Percentiles rank a stretch among this genome's conserved stretches.
phyloP scores from a whole-genome alignment of 1,140 invertebrate species.

The Mactra quadrangularis region DNA sequence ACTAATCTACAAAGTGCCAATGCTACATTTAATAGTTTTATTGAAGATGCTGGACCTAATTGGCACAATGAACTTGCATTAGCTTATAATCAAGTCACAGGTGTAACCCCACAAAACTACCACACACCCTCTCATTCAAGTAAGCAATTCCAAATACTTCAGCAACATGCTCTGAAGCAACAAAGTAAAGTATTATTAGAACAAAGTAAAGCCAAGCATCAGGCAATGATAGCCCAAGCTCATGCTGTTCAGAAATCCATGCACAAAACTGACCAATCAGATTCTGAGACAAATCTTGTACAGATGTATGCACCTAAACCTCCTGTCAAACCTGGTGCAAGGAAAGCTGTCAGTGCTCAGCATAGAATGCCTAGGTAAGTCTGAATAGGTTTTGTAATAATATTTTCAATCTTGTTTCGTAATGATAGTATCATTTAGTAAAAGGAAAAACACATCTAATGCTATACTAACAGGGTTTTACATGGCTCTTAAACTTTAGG shows the following conservation, averaged over 20 bases:
- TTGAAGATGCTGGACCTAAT: constrained; percentile 69
- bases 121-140: constrained; percentile 73
- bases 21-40: constrained; percentile 79
- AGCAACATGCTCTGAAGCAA: constrained; percentile 71
- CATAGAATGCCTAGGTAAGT: constrained; percentile 75
- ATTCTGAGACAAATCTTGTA: constrained; percentile 45
- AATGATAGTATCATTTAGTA: background rate
- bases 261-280: constrained; percentile 23
- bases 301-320: constrained; percentile 77
- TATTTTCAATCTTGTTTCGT: background rate
- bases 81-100: constrained; percentile 78
- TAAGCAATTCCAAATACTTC: constrained; percentile 76
- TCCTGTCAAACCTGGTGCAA: constrained; percentile 68
- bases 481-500: too few species aligned
- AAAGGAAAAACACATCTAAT: background rate
- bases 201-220: constrained; percentile 82
- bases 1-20: constrained; percentile 75
- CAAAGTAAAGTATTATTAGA: constrained; percentile 75
- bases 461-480: background rate
- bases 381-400: too few species aligned
- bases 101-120: constrained; percentile 74
- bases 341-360: constrained; percentile 67
- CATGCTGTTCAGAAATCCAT: constrained; percentile 77
- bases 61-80: constrained; percentile 74
- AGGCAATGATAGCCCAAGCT: constrained; percentile 82